phyloP scores from a whole-genome alignment of 2,888 invertebrate genomes.

The Homarus gammarus region DNA sequence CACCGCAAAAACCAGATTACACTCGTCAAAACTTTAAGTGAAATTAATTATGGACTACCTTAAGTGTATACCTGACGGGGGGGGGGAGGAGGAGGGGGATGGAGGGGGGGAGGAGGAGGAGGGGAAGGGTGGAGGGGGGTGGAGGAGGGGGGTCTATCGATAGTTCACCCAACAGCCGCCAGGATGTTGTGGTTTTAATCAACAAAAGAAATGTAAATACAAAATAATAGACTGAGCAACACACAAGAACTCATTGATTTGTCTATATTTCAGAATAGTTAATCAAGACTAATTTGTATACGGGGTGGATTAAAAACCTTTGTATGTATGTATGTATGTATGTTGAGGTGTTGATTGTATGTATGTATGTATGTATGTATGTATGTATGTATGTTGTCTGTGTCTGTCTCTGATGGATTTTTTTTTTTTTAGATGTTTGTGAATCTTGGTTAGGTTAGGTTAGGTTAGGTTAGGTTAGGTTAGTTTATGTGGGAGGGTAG shows the following conservation, averaged over 20 bases:
- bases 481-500: too few species aligned
- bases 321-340: background rate
- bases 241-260: background rate
- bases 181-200: conserved; percentile 15
- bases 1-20: too few species aligned
- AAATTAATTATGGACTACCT: too few species aligned
- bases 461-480: too few species aligned
- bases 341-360: background rate
- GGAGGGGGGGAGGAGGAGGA: background rate
- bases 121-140: background rate
- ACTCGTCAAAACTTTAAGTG: too few species aligned
- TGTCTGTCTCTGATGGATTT: too few species aligned
- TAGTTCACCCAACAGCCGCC: background rate
- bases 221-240: background rate
- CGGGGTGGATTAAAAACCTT: background rate
- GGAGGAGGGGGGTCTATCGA: background rate
- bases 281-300: conserved; percentile 1
- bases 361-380: conserved; percentile 3
- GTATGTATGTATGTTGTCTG: background rate
- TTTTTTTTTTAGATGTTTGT: too few species aligned
- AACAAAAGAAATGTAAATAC: too few species aligned
- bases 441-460: too few species aligned
- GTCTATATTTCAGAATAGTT: background rate
- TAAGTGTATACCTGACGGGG: too few species aligned
- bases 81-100: background rate